Base-by-base conservation (phyloP, 2,113 vertebrate species). In the Notechis scutatus region DNA sequence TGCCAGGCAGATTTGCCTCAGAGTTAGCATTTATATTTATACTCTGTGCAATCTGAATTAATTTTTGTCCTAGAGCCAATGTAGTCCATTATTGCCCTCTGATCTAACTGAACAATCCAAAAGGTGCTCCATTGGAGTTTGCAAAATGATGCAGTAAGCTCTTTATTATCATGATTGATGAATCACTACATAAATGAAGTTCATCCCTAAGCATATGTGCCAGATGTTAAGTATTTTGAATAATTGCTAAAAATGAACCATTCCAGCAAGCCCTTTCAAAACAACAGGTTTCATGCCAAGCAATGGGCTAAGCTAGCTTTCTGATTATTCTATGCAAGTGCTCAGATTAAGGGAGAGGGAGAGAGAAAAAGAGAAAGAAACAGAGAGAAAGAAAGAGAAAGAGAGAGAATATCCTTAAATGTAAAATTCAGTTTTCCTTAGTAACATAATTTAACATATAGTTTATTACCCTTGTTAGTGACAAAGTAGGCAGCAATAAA, bases 191-290 rank as follows among this genome's bases (percentile, higher is more conserved):
- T 86, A 74, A 89, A 88, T 91, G 59, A 52, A 91, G 14, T 90
- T 95, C 39, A 0, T 96, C 92, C 92, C 45, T 93, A 85, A 95
- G 90, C 81, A 89, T 56, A 90, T 92, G 47, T 90, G 95, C 55
- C 92, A 96, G 86, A 94, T 95, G 96, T 95, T 92, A 95, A 89
- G 50, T 95, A 93, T 92, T 81, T 91, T 85, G 54, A 95, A 59
- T 15, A 94, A 89, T 89, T 1, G 3, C 3, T 92, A 94, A 90
- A 57, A 52, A 88, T 89, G 93, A 94, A 95, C 52, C 93, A 47
- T 1, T 59, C 61, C 90, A 88, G n/a, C 61, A 54, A 92, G 89
- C 93, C 0, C 91, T 39, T 95, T 92, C 52, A 59, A 92, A 94
- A 87, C 45, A 91, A 18, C 45, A 93, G 42, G 56, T 29, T 92